These are phyloP conservation scores for Microtus montanus DNA, from an alignment of 2,113 vertebrate species.

Conservation along the genomic window DNA sequence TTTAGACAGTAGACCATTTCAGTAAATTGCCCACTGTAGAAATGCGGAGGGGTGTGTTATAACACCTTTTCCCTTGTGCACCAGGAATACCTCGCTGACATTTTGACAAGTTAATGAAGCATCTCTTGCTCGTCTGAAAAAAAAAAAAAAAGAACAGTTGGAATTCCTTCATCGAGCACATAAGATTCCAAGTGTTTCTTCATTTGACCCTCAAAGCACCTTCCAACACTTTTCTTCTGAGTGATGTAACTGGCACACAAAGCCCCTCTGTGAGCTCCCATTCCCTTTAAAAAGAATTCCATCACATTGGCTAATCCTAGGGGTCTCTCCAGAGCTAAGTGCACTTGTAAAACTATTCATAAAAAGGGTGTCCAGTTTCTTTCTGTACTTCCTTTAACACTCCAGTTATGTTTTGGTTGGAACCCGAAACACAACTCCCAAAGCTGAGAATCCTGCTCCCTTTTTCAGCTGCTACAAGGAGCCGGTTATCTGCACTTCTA, in stretches of 20 bases:
- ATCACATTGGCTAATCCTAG: conserved; percentile 69
- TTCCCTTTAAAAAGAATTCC: conserved; percentile 73
- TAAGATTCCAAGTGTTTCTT: conserved; percentile 76
- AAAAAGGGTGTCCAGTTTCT: conserved; percentile 79
- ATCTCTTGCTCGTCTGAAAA: conserved; percentile 54
- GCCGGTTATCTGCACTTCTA: conserved; percentile 35
- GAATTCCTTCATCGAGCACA: conserved; percentile 43
- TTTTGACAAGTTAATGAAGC: conserved; percentile 74
- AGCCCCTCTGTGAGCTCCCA: conserved; percentile 60
- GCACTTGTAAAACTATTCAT: conserved; percentile 80
- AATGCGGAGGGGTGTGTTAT: conserved; percentile 39
- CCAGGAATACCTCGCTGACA: conserved; percentile 61
- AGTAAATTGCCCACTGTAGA: conserved; percentile 64
- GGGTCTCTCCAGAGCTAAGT: conserved; percentile 74
- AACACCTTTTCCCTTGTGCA: conserved; percentile 38
- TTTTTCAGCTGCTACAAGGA: conserved; percentile 71
- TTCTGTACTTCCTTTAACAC: conserved; percentile 77
- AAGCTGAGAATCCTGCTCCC: conserved; percentile 55
- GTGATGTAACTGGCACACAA: conserved; percentile 62
- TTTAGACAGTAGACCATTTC: conserved; percentile 63
- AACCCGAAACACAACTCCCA: conserved; percentile 67
- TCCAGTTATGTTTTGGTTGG: conserved; percentile 81
- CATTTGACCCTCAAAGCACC: conserved; percentile 62
- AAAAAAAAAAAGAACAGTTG: conserved; percentile 54
- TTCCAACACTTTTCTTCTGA: conserved; percentile 68